A percentile compares a stretch with the other conserved stretches of the same genome.
Evolutionary conservation across 2,113 vertebrate genomes (phyloP).

Genomic region (Trogon surrucura): DNA sequence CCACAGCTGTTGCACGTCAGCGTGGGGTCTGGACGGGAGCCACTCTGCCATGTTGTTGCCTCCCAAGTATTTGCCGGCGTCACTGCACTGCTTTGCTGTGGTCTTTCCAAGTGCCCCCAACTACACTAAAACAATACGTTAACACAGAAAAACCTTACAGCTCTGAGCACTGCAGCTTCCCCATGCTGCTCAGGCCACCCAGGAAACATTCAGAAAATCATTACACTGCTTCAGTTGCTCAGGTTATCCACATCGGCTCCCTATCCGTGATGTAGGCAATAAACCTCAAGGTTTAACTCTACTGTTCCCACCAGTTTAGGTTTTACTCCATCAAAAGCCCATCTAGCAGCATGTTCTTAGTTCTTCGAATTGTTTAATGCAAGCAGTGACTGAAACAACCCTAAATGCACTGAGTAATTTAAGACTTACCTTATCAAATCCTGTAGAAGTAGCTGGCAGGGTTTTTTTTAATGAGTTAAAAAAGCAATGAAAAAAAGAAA

Average conservation of each 20-base stretch:
- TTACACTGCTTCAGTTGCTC: background rate
- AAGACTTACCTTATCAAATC: background rate
- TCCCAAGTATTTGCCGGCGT: background rate
- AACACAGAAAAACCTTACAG: background rate
- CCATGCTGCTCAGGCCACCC: background rate
- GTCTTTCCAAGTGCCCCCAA: background rate
- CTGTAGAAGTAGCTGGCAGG: background rate
- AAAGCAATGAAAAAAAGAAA: background rate
- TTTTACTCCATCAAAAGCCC: background rate
- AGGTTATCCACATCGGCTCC: background rate
- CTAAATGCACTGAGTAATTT: background rate
- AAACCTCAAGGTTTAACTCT: background rate
- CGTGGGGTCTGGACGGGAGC: background rate
- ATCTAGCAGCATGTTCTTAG: background rate
- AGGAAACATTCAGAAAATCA: background rate
- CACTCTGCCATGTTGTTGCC: background rate
- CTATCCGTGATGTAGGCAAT: background rate
- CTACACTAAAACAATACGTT: background rate
- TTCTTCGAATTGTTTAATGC: background rate
- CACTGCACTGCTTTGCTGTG: constrained; percentile 15
- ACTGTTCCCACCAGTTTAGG: background rate
- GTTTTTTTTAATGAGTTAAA: background rate
- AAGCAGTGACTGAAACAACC: background rate
- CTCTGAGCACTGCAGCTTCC: background rate
- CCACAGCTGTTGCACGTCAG: background rate